Base-by-base conservation (phyloP, 1,140 invertebrate genomes). In the Apis florea region DNA sequence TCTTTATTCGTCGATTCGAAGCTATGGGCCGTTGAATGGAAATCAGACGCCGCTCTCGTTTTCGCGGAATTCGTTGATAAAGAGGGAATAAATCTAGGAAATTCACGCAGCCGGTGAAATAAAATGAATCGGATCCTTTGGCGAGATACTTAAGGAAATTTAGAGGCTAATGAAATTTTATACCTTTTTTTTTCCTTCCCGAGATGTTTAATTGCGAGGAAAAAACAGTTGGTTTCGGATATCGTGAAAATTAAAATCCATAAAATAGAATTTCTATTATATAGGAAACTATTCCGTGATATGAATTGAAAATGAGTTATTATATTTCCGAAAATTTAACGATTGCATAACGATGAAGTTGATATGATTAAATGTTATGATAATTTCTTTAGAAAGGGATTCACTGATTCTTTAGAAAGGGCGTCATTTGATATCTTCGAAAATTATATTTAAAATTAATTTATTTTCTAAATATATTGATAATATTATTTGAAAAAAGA, bases 1-100 rank as follows among this genome's bases (percentile, higher is more conserved):
- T 61, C 31, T 82, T 82, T 68, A 76, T 53, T 76, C 54, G 51
- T 11, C 26, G 53, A 56, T n/a, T 71, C 15, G 15, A 5, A 58
- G 26, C 49, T 54, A 74, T n/a, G 59, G 40, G 17, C 19, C 47
- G 72, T 47, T 74, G 47, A 74, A 53, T 74, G 58, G 59, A 56
- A 74, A 74, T 74, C 72, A 63, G 47, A 51, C 19, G 31, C 21
- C 53, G 40, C 4, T 15, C 59, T 74, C 72, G 58, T 74, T 63
- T 51, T 59, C 24, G 21, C 5, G 4, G 47, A 51, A 74, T 74
- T 74, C 72, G 24, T 24, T 53, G 73, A 75, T 64, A 19, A 64
- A 53, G 73, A 24, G 59, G 26, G 53, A 72, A 19, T 19, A 47
- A 15, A 9, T 74, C 53, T 71, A 17, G 49, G 24, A 19, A 5